Evolutionary conservation across 1,140 invertebrate genomes (phyloP).

Genomic region (Musca vetustissima): DNA sequence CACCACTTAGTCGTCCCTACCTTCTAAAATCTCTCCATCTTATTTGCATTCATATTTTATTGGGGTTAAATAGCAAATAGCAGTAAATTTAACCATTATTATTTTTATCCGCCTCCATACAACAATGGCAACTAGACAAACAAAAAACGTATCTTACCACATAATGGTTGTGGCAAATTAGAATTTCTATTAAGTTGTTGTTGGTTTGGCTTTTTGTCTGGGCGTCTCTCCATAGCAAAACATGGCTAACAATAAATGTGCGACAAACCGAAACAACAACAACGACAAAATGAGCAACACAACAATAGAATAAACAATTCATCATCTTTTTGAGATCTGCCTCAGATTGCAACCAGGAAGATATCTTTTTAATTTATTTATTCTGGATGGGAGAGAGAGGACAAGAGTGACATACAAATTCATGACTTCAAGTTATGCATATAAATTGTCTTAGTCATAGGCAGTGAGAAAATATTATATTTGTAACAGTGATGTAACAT

Average conservation of each 20-base stretch:
- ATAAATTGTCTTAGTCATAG: slow-evolving; percentile 3
- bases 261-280: background rate
- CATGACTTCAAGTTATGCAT: slow-evolving; percentile 15
- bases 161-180: slow-evolving; percentile 21
- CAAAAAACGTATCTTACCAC: background rate
- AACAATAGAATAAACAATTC: slow-evolving; percentile 9
- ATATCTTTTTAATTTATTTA: too few relatives aligned
- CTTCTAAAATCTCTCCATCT: background rate
- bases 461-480: too few relatives aligned
- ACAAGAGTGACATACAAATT: background rate
- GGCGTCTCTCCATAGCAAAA: too few relatives aligned
- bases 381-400: too few relatives aligned
- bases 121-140: background rate
- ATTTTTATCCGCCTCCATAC: background rate
- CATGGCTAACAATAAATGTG: too few relatives aligned
- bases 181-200: slow-evolving; percentile 3
- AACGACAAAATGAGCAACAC: background rate
- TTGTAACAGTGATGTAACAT: too few relatives aligned
- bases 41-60: slow-evolving; percentile 8
- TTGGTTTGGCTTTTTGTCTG: background rate
- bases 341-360: background rate
- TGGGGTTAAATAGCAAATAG: slow-evolving; percentile 23
- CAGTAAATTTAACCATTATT: background rate
- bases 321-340: background rate
- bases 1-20: background rate